Percentiles rank a stretch among this genome's conserved stretches.
phyloP scores from a whole-genome alignment of 2,888 invertebrate species.

The Agonopterix subpropinquella region DNA sequence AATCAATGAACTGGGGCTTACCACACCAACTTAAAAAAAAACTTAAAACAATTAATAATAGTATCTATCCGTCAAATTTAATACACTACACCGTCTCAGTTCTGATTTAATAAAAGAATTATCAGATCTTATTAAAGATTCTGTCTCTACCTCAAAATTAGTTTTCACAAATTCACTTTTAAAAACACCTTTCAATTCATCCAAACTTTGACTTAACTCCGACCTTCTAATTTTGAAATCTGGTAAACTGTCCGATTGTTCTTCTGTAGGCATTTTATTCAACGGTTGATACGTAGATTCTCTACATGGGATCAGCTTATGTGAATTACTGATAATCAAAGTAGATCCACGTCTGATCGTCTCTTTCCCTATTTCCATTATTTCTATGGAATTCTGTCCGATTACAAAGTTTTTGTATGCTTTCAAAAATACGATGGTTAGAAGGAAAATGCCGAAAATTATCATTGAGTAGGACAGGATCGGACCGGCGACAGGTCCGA shows the following conservation, averaged over 20 bases:
- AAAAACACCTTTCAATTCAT: slow-evolving; percentile 39
- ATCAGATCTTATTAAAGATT: slow-evolving; percentile 52
- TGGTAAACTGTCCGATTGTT: slow-evolving; percentile 7
- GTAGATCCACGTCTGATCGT: slow-evolving; percentile 81
- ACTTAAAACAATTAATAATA: slow-evolving; percentile 7
- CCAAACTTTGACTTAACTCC: slow-evolving; percentile 35
- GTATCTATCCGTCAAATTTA: slow-evolving; percentile 30
- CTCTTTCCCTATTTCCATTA: slow-evolving; percentile 85
- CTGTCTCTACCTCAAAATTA: slow-evolving; percentile 49
- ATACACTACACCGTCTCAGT: slow-evolving; percentile 39
- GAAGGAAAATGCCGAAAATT: slow-evolving; percentile 78
- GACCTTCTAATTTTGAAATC: slow-evolving; percentile 37
- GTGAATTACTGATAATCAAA: slow-evolving; percentile 75
- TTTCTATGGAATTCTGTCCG: slow-evolving; percentile 81
- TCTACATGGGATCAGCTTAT: slow-evolving; percentile 72
- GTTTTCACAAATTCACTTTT: slow-evolving; percentile 48
- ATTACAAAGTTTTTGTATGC: slow-evolving; percentile 85
- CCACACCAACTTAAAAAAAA: background rate
- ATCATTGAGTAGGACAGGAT: slow-evolving; percentile 83
- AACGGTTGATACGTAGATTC: slow-evolving; percentile 70
- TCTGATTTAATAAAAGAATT: slow-evolving; percentile 61
- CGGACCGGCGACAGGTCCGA: slow-evolving; percentile 83
- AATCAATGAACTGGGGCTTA: background rate
- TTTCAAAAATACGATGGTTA: slow-evolving; percentile 81
- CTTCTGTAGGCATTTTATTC: slow-evolving; percentile 13